Conservation (phyloP, 1,140 invertebrate genomes). For the Polypedilum vanderplanki region DNA sequence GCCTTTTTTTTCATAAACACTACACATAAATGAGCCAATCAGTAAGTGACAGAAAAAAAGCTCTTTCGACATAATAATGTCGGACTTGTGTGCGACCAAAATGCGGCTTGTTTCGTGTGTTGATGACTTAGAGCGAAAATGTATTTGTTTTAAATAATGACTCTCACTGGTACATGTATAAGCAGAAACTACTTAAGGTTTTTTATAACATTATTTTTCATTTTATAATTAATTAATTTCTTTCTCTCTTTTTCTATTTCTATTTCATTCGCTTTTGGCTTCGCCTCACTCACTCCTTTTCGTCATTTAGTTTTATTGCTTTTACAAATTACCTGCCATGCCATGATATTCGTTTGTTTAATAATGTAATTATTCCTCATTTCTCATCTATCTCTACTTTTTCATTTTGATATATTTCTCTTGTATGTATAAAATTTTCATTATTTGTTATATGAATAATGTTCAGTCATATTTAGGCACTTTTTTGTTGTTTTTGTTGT, state of each 20-base stretch:
- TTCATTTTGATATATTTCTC: too few relatives aligned
- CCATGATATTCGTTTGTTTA: slow-evolving; percentile 29
- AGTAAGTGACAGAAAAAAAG: not conserved
- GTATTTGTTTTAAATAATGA: not conserved
- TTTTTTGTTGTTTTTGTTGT: not conserved
- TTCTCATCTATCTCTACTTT: not conserved
- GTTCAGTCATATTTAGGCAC: too few relatives aligned
- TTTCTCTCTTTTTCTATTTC: not conserved
- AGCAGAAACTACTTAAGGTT: slow-evolving; percentile 29
- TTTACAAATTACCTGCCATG: slow-evolving; percentile 28
- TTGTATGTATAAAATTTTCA: too few relatives aligned
- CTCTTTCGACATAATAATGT: not conserved
- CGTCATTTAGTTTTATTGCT: slow-evolving; percentile 26
- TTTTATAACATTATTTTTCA: slow-evolving; percentile 29
- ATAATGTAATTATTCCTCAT: slow-evolving; percentile 26
- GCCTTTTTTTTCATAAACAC: not conserved
- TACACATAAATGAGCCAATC: not conserved
- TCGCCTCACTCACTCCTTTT: not conserved
- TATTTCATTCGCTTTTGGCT: not conserved
- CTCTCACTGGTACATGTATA: not conserved
- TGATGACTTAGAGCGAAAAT: not conserved
- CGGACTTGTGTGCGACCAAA: not conserved
- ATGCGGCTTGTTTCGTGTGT: not conserved
- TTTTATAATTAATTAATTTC: slow-evolving; percentile 29
- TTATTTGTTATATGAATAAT: too few relatives aligned